Evolutionary conservation across 2,113 vertebrate species (phyloP).

Genomic region (Perca fluviatilis): DNA sequence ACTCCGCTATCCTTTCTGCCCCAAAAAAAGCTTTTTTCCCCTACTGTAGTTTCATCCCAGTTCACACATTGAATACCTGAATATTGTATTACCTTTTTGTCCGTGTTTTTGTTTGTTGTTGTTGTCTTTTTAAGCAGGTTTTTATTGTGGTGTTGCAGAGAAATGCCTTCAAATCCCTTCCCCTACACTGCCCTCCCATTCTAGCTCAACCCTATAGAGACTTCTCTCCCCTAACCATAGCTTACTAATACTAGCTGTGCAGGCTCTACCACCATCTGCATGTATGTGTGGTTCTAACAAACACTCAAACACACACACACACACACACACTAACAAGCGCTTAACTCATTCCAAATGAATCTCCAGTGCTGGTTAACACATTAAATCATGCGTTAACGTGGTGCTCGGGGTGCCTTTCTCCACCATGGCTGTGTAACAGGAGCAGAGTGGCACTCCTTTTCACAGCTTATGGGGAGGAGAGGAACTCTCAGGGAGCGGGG

Average conservation of each 20-base stretch:
- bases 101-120: slow-evolving; percentile 48
- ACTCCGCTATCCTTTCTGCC: slow-evolving; percentile 26
- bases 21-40: neutral
- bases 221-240: slow-evolving; percentile 30
- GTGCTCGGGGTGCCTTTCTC: slow-evolving; percentile 55
- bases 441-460: slow-evolving; percentile 72
- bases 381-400: slow-evolving; percentile 76
- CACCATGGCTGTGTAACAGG: slow-evolving; percentile 69
- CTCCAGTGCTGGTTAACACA: slow-evolving; percentile 64
- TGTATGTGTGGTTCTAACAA: slow-evolving; percentile 41
- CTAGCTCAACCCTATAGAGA: slow-evolving; percentile 8
- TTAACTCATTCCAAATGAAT: slow-evolving; percentile 54
- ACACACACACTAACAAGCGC: slow-evolving; percentile 38
- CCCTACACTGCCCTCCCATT: slow-evolving; percentile 18
- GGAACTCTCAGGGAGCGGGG: slow-evolving; percentile 20
- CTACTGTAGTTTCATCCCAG: slow-evolving; percentile 25
- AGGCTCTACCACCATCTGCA: slow-evolving; percentile 50
- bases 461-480: slow-evolving; percentile 61
- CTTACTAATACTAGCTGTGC: slow-evolving; percentile 54
- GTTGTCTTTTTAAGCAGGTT: slow-evolving; percentile 79
- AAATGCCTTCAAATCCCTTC: slow-evolving; percentile 48
- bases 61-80: slow-evolving; percentile 33
- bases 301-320: neutral
- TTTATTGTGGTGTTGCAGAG: slow-evolving; percentile 67
- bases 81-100: slow-evolving; percentile 64